Evolutionary conservation across 2,113 vertebrate species (phyloP).

Genomic region (Pituophis catenifer): DNA sequence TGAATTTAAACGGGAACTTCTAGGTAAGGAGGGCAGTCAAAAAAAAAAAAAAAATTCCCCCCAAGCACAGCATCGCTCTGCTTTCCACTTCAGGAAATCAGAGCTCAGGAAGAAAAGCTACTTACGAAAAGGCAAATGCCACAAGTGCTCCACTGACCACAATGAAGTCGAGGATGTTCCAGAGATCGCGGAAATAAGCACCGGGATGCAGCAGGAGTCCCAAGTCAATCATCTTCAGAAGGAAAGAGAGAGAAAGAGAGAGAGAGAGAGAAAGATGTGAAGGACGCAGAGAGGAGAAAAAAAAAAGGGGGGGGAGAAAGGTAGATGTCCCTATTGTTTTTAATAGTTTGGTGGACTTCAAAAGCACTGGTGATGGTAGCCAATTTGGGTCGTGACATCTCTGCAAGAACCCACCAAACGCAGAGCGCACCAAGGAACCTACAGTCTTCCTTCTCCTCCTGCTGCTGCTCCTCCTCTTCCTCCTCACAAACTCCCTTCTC

Average conservation of each 20-base stretch:
- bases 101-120: constrained; percentile 45
- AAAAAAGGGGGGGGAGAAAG: neutral
- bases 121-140: constrained; percentile 99
- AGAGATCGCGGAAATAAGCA: constrained; percentile 81
- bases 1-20: neutral
- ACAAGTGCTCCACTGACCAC: constrained; percentile 98
- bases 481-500: too few relatives aligned
- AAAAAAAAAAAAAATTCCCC: too few relatives aligned
- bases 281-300: neutral
- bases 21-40: neutral
- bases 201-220: constrained; percentile 78
- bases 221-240: constrained; percentile 76
- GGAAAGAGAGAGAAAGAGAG: neutral
- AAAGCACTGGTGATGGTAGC: too few relatives aligned
- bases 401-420: too few relatives aligned
- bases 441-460: too few relatives aligned
- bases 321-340: neutral
- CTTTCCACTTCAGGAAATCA: neutral
- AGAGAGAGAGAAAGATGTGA: neutral
- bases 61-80: neutral
- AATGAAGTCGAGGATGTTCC: constrained; percentile 98
- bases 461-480: too few relatives aligned
- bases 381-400: too few relatives aligned
- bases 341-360: neutral
- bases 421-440: too few relatives aligned